Evolutionary conservation across 2,797 vertebrate genomes (phyloP), one percentile per base, ranked within the genome.

Genomic region (Chaetophractus vellerosus): DNA sequence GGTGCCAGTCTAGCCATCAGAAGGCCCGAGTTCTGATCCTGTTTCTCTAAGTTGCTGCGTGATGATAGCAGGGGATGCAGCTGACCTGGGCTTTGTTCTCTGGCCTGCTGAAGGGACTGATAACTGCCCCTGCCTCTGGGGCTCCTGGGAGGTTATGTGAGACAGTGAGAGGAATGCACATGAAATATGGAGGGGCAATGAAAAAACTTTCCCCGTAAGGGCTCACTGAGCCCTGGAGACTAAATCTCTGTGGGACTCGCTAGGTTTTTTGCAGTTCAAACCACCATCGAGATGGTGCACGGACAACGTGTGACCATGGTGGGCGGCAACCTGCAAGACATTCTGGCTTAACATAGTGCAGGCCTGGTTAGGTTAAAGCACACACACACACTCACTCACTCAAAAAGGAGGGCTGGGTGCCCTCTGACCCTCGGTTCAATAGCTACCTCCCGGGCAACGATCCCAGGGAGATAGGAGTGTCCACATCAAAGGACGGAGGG

Each of bases 401-500:
- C 23, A 75, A 75, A 59, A 87, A 75, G 33, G 66, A 94, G 36
- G 91, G 52, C 38, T 93, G 48, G 38, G 2, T 87, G 86, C 74
- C 84, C 92, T 95, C 74, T 94, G 95, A 96, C 79, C 92, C 90
- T 78, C 0, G 1, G 64, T 66, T 91, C 82, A 88, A 85, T 24
- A 92, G 11, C 21, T 88, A 94, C 92, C 84, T 96, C 78, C 26
- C 5, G 8, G 96, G 91, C 88, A 96, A 50, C 33, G 72, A 96
- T 72, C n/a, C 87, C 28, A 5, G 14, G 50, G 78, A 94, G 80
- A 80, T 19, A 90, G 4, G 68, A 96, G 91, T 24, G 61, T 64
- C 97, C 19, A 64, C 90, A 96, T 95, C 33, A 97, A 97, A 97
- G 85, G 38, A 80, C 3, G 0, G 28, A 61, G 87, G 9, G 16